These are phyloP conservation scores for Amblyopsis rosae DNA, from an alignment of 2,113 vertebrate species.

Conservation along the genomic window DNA sequence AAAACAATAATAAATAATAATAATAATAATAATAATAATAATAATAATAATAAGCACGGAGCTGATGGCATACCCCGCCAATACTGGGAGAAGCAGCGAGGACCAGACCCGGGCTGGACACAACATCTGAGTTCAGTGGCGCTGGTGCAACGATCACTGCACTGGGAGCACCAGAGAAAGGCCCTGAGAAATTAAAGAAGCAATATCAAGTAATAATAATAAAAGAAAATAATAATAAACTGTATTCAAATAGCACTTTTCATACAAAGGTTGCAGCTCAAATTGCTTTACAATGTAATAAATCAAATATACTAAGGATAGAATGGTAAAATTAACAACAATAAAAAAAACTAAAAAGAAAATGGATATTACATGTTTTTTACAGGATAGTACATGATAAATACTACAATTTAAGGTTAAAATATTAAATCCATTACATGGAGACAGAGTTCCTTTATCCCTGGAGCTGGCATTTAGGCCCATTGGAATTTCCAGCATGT, in stretches of 20 bases:
- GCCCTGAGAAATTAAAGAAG: slow-evolving; percentile 63
- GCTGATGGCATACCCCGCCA: slow-evolving; percentile 76
- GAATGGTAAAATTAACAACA: too few species aligned
- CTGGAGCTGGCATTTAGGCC: too few species aligned
- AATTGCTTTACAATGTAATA: not conserved
- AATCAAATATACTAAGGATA: not conserved
- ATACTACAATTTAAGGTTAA: too few species aligned
- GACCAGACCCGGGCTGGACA: slow-evolving; percentile 82
- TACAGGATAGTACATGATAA: too few species aligned
- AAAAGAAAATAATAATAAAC: not conserved
- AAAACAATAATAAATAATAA: not conserved
- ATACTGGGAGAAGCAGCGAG: slow-evolving; percentile 82
- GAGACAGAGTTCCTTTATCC: too few species aligned
- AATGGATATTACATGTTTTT: too few species aligned
- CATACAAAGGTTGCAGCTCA: not conserved
- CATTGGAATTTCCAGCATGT: too few species aligned
- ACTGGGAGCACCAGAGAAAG: slow-evolving; percentile 81
- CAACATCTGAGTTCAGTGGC: slow-evolving; percentile 83
- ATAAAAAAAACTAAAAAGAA: too few species aligned
- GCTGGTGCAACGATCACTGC: slow-evolving; percentile 88
- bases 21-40: not conserved
- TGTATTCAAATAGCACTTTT: too few species aligned
- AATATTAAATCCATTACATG: too few species aligned
- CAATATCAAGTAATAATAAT: not conserved
- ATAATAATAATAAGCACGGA: not conserved